Evolutionary conservation across 2,113 vertebrate genomes (phyloP).

Genomic region (Heloderma charlesbogerti): DNA sequence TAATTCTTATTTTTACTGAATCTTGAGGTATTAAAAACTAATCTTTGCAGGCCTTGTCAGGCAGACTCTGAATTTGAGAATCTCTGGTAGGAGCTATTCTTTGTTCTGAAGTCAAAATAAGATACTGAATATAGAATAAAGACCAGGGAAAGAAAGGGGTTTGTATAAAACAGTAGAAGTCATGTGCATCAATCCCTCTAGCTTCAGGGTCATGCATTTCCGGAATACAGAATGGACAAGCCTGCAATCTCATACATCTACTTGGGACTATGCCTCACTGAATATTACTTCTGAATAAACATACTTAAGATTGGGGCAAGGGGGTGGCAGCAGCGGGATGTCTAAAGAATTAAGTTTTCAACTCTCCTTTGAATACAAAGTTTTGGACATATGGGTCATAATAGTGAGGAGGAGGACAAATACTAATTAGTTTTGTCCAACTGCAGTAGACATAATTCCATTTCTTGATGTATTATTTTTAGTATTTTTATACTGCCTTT

Average conservation of each 20-base stretch:
- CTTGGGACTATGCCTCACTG: background rate
- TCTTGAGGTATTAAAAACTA: background rate
- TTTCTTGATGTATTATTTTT: background rate
- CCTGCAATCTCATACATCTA: background rate
- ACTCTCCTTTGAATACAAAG: background rate
- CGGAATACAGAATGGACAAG: background rate
- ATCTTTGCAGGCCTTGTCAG: background rate
- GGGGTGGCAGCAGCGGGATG: background rate
- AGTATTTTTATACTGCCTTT: too few relatives aligned
- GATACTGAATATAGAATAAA: too few relatives aligned
- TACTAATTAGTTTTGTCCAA: background rate
- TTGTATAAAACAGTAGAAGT: background rate
- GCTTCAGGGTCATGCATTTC: background rate
- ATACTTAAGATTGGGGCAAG: background rate
- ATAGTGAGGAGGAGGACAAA: background rate
- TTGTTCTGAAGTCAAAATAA: background rate
- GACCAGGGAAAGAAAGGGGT: background rate
- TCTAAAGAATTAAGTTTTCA: background rate
- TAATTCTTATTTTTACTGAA: background rate
- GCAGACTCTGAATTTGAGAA: background rate
- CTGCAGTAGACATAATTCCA: background rate
- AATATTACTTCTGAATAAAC: background rate
- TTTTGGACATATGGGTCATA: background rate
- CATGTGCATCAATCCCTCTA: too few relatives aligned
- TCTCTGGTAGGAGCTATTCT: background rate